Evolutionary conservation across 2,888 invertebrate genomes (phyloP).

Genomic region (Drosophila incognita): DNA sequence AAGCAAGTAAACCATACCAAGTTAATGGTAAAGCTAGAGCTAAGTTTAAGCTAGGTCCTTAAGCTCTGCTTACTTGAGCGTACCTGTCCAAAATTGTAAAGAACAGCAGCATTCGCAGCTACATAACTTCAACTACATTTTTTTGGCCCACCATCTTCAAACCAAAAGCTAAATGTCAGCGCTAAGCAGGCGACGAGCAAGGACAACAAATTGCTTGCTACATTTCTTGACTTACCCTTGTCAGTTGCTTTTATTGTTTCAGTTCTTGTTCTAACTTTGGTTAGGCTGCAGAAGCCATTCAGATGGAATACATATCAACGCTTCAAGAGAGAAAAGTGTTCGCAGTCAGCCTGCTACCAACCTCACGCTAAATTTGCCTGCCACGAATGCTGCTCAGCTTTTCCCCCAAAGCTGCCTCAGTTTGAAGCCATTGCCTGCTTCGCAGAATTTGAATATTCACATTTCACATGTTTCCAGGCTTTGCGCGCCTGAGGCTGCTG

Average conservation of each 20-base stretch:
- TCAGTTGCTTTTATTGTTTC: conserved; percentile 21
- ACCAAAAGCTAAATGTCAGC: conserved; percentile 29
- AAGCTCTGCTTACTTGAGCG: conserved; percentile 12
- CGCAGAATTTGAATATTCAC: conserved; percentile 5
- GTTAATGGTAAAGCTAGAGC: background rate
- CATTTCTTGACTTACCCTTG: conserved; percentile 45
- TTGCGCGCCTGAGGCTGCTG: background rate
- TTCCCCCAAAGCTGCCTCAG: background rate
- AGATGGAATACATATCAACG: conserved; percentile 28
- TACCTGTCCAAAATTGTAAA: conserved; percentile 27
- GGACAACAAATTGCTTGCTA: conserved; percentile 37
- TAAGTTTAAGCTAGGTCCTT: background rate
- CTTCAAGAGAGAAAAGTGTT: background rate
- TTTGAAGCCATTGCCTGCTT: background rate
- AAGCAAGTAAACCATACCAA: background rate
- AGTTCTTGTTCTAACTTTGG: conserved; percentile 10
- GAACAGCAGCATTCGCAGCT: conserved; percentile 2
- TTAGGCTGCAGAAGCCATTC: conserved; percentile 30
- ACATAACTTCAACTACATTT: conserved; percentile 4
- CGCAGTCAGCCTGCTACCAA: conserved; percentile 14
- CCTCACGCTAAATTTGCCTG: conserved; percentile 36
- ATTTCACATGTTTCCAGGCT: conserved; percentile 20
- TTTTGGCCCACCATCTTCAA: background rate
- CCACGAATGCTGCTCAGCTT: conserved; percentile 13
- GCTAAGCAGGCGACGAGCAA: conserved; percentile 26